Base-by-base conservation (phyloP, 2,888 invertebrate genomes). In the Ochropleura plecta region DNA sequence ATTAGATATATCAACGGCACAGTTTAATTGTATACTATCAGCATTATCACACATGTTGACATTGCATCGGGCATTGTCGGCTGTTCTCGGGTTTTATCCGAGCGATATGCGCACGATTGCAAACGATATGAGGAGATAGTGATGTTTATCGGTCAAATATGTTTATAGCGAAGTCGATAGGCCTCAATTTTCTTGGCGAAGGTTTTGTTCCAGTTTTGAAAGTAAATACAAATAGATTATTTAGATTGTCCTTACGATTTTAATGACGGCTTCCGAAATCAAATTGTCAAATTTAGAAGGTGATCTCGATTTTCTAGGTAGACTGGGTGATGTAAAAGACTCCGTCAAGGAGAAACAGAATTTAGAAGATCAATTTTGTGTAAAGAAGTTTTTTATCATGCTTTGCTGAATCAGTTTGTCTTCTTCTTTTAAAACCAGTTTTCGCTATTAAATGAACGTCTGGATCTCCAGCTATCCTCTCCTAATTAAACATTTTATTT, bases 101-200 rank as follows among this genome's bases (percentile, higher is more conserved):
- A 73, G 77, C 73, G 82, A 75, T 76, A 66, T 70, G 70, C 77
- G 75, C 68, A 71, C 73, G 89, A 88, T 86, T 88, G 86, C 79
- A 71, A 79, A 59, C 44, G 82, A 84, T 85, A 82, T 18, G 57
- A 62, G 46, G 18, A 78, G 81, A 88, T 88, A 82, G 78, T 30
- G 44, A 40, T 65, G 64, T 78, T 81, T 88, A 88, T 88, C 88
- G 88, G 88, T 89, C 89, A 87, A 55, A 73, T 71, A 59, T 63
- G 69, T 85, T 60, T 75, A 67, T 70, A 55, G 40, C 48, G 9
- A 63, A n/a, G 46, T 59, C 46, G 79, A 78, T 48, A 42, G 65
- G 60, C 57, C 70, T 68, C 76, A 75, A 81, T 82, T 82, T 85
- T 72, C 72, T 81, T 76, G 30, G 69, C 70, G 42, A 85, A 74